Base-by-base conservation (phyloP, 2,888 invertebrate genomes). In the Epirrhoe alternata region DNA sequence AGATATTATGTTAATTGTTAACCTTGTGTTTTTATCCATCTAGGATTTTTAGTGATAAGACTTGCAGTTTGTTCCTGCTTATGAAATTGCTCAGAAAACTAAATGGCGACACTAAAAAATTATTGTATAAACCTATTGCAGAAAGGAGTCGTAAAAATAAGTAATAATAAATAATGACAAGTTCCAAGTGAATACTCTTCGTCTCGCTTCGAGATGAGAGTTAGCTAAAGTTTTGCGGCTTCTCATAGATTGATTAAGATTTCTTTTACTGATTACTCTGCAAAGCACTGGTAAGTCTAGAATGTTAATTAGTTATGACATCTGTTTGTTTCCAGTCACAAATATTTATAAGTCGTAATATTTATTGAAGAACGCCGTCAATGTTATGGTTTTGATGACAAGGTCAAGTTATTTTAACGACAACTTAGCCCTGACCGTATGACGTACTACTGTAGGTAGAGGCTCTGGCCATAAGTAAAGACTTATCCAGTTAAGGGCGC, bases 21-120 rank as follows among this genome's bases (percentile, higher is more conserved):
- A 65, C 47, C 52, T 61, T 52, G 47, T 24, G 47, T 57, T 35
- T 10, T 51, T 60, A 47, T 59, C 38, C 47, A 12, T 17, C 5
- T 24, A 12, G 1, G 24, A 30, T 45, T 54, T 10, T 31, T 54
- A 38, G 14, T 47, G 47, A 47, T 47, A 47, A 47, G 38, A 7
- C 33, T 33, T 7, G 33, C 1, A 33, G n/a, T n/a, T 33, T 4
- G 7, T 24, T 24, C 24, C 35, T 35, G 35, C 35, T 35, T 35
- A 8, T 35, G 24, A 24, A 24, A 24, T 24, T 24, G 24, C 24
- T 2, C 1, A 24, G 24, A 24, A 24, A 24, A 24, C 24, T 24
- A 24, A 24, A 2, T 24, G 24, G 24, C 24, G n/a, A n/a, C n/a
- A n/a, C n/a, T n/a, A 24, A 24, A 24, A 24, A 24, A 24, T 2